Conservation (phyloP, 2,113 vertebrate genomes). For the Parus major region DNA sequence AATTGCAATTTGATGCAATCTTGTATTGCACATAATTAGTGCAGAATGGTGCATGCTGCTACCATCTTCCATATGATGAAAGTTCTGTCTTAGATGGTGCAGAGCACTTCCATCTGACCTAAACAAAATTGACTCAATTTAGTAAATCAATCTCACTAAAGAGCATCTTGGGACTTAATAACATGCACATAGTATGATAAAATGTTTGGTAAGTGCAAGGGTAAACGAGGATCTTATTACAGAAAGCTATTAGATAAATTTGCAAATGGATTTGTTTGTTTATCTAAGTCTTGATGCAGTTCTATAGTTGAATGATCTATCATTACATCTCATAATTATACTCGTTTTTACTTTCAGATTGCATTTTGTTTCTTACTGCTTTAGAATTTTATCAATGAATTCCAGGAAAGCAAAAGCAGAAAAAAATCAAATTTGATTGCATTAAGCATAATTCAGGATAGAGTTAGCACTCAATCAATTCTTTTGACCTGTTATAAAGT, state of each 20-base stretch:
- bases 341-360: neutral
- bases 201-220: neutral
- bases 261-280: constrained; percentile 27
- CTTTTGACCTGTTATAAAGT: neutral
- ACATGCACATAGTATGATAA: neutral
- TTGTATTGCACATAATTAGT: neutral
- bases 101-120: neutral
- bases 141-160: constrained; percentile 20
- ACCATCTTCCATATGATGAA: neutral
- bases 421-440: neutral
- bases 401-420: neutral
- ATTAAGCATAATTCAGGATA: neutral
- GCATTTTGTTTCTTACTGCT: neutral
- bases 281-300: neutral
- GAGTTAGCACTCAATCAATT: neutral
- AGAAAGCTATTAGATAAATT: constrained; percentile 18
- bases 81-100: neutral
- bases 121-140: constrained; percentile 13
- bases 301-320: neutral
- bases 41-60: neutral
- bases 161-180: constrained; percentile 1
- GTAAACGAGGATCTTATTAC: constrained; percentile 10
- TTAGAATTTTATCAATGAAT: neutral
- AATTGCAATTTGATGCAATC: neutral
- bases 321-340: neutral